Evolutionary conservation across 2,113 vertebrate genomes (phyloP).

Genomic region (Anoplopoma fimbria): DNA sequence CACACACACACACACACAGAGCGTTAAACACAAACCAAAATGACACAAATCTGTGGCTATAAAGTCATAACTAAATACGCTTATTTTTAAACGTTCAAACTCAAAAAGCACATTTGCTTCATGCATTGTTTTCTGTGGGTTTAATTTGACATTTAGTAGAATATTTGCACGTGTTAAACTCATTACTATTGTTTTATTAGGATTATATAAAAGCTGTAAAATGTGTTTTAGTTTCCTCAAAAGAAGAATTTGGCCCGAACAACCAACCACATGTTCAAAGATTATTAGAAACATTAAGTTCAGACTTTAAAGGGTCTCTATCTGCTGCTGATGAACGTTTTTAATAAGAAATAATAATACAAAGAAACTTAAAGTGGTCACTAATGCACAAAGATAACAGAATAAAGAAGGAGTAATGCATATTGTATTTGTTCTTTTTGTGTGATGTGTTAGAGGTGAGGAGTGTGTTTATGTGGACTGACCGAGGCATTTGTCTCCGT

Average conservation of each 20-base stretch:
- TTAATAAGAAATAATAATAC: neutral
- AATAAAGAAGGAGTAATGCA: neutral
- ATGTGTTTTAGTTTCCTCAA: no score
- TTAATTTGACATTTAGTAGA: neutral
- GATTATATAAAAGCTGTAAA: neutral
- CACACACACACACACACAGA: neutral
- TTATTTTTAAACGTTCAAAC: neutral
- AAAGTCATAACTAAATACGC: neutral
- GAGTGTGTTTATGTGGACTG: constrained; percentile 70
- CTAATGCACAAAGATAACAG: neutral
- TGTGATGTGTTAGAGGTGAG: no score
- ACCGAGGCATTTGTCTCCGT: constrained; percentile 88
- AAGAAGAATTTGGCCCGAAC: neutral
- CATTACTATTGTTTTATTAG: neutral
- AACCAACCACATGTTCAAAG: neutral
- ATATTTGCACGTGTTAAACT: neutral
- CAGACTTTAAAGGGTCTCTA: neutral
- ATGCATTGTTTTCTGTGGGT: neutral
- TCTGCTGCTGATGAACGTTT: constrained; percentile 4
- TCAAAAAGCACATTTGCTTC: neutral
- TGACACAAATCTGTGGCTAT: neutral
- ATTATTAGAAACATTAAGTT: neutral
- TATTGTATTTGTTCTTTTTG: neutral
- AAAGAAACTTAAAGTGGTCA: neutral
- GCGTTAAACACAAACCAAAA: neutral